phyloP scores from a whole-genome alignment of 2,797 vertebrate genomes.

The Dendrocincla fuliginosa region DNA sequence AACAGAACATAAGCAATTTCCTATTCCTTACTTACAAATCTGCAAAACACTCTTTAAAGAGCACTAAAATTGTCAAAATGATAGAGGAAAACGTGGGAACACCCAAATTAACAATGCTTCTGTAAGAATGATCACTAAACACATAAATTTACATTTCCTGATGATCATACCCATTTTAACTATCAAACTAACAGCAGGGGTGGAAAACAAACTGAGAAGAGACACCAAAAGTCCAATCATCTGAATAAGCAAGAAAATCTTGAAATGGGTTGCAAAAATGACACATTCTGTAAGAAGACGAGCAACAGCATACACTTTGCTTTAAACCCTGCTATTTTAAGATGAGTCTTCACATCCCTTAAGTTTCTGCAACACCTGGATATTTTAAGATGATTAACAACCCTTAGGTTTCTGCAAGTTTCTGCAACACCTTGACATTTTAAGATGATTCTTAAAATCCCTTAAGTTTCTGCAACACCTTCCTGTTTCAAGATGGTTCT shows the following conservation, averaged over 20 bases:
- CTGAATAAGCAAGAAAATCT: neutral
- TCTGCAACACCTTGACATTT: too few species aligned
- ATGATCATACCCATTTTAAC: neutral
- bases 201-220: accelerated
- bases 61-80: neutral
- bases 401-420: too few species aligned
- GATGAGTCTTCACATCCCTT: neutral
- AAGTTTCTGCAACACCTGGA: neutral
- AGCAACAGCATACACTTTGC: accelerated
- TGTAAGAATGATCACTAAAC: neutral
- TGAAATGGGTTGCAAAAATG: accelerated
- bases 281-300: accelerated
- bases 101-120: neutral
- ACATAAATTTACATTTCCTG: neutral
- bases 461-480: too few species aligned
- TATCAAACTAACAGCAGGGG: neutral
- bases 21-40: neutral
- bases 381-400: too few species aligned
- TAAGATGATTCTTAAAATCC: too few species aligned
- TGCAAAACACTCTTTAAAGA: neutral
- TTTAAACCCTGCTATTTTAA: neutral
- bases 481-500: neutral
- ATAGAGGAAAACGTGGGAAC: neutral
- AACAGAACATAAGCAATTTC: neutral
- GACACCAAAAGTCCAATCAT: neutral